These are phyloP conservation scores for Scolopax rusticola DNA, from an alignment of 2,797 vertebrate genomes.

Conservation along the genomic window DNA sequence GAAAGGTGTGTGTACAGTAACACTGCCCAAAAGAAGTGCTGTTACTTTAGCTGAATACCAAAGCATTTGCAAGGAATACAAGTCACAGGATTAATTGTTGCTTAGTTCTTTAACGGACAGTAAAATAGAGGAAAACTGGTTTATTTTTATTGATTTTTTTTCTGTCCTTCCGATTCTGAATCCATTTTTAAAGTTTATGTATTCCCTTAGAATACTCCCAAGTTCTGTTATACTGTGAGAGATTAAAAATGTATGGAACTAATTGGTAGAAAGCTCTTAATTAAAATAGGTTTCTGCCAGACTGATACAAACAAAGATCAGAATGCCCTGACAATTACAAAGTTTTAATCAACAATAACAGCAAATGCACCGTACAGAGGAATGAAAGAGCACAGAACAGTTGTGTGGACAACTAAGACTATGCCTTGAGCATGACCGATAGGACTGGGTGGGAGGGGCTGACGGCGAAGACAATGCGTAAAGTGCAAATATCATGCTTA, in stretches of 20 bases:
- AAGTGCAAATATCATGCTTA: constrained; percentile 3
- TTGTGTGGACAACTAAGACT: neutral
- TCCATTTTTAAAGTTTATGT: neutral
- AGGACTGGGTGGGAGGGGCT: neutral
- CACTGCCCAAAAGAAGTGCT: neutral
- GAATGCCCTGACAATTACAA: neutral
- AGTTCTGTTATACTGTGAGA: neutral
- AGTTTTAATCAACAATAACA: constrained; percentile 33
- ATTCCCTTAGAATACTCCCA: neutral
- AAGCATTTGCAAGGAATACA: neutral
- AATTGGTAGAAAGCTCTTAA: constrained; percentile 57
- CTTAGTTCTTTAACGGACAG: neutral
- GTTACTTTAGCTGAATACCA: neutral
- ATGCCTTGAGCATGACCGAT: neutral
- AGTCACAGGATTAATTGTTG: neutral
- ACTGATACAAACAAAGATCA: constrained; percentile 58
- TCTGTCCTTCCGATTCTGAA: neutral
- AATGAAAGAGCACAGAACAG: constrained; percentile 49
- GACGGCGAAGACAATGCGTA: neutral
- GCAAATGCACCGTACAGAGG: neutral
- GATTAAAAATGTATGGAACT: constrained; percentile 38
- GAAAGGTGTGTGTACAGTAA: neutral
- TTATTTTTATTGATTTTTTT: neutral
- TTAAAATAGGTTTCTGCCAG: constrained; percentile 44
- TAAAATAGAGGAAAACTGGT: neutral